phyloP scores from a whole-genome alignment of 1,140 invertebrate genomes.

The Hypothenemus hampei region DNA sequence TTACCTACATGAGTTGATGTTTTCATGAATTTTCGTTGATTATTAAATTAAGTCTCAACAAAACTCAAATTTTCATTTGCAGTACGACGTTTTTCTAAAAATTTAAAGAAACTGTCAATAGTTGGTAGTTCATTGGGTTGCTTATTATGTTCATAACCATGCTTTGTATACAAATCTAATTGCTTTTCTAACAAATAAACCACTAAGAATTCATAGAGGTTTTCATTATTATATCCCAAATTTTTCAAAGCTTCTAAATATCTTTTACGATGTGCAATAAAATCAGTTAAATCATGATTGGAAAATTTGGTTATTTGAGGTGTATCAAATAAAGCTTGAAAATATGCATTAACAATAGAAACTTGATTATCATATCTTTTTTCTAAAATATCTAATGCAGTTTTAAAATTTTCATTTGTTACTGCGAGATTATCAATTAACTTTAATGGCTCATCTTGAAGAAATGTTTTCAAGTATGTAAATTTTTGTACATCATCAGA shows the following conservation, averaged over 20 bases:
- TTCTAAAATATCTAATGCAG: slow-evolving; percentile 2
- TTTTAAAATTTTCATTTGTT: slow-evolving; percentile 5
- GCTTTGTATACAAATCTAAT: not conserved
- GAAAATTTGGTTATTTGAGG: not conserved
- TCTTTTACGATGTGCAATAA: not conserved
- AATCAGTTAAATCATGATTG: not conserved
- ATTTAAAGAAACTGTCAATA: not conserved
- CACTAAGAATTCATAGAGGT: not conserved
- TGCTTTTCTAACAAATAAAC: not conserved
- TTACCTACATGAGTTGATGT: no score
- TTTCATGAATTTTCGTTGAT: no score
- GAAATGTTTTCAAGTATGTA: slow-evolving; percentile 1
- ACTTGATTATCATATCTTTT: slow-evolving; percentile 9
- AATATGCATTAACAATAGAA: not conserved
- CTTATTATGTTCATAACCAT: not conserved
- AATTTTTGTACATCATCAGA: slow-evolving; percentile 2
- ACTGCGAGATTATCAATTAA: slow-evolving; percentile 2
- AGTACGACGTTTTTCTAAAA: not conserved
- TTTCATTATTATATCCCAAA: not conserved
- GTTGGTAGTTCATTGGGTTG: not conserved
- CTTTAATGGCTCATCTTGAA: not conserved
- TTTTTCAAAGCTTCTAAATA: not conserved
- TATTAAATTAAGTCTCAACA: not conserved
- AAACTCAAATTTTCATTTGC: not conserved
- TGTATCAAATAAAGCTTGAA: not conserved